Conservation (phyloP, 2,888 invertebrate genomes). For the Helobdella robusta region DNA sequence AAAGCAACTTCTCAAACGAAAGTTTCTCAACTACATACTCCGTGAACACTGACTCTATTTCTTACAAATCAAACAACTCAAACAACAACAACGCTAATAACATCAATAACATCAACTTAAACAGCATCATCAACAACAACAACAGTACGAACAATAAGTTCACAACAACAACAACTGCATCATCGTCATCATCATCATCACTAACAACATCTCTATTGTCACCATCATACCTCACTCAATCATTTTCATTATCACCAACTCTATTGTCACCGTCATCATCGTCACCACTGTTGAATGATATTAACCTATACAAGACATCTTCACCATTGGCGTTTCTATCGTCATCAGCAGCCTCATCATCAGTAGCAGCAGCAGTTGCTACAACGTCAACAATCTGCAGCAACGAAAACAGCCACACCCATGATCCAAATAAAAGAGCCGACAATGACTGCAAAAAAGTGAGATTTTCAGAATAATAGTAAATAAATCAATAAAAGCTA, state of each 20-base stretch:
- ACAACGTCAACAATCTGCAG: too few species aligned
- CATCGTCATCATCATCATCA: conserved; percentile 1
- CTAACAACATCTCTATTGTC: not conserved
- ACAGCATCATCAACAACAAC: not conserved
- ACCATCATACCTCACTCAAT: not conserved
- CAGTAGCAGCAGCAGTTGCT: too few species aligned
- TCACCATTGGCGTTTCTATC: not conserved
- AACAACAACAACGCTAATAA: not conserved
- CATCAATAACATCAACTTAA: not conserved
- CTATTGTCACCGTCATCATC: not conserved
- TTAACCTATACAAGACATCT: not conserved
- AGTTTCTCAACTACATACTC: not conserved
- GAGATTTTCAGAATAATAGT: too few species aligned
- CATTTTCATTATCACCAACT: not conserved
- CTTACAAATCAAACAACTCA: not conserved
- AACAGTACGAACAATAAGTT: too few species aligned
- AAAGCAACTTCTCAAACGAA: conserved; percentile 14
- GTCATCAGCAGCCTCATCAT: not conserved
- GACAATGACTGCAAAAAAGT: too few species aligned
- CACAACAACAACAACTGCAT: too few species aligned
- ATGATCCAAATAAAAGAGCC: too few species aligned
- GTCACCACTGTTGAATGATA: not conserved
- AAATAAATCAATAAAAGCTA: too few species aligned
- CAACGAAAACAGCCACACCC: too few species aligned
- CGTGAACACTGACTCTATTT: not conserved